phyloP scores from a whole-genome alignment of 2,797 vertebrate genomes.

The Chiroxiphia lanceolata region DNA sequence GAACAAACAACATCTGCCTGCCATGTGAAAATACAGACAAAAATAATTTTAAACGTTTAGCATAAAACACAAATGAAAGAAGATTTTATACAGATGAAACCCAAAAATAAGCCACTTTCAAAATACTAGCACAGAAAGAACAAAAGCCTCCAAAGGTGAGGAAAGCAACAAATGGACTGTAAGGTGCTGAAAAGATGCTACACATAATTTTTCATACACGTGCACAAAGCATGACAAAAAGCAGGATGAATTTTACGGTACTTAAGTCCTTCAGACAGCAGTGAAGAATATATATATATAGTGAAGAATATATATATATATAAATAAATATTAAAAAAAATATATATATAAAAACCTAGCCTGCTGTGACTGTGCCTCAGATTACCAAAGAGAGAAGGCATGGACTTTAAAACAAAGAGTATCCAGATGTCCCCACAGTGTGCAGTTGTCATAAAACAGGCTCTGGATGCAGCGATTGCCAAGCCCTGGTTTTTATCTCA shows the following conservation, averaged over 20 bases:
- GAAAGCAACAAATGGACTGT: neutral
- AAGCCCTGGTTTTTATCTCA: neutral
- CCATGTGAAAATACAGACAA: neutral
- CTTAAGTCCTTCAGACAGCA: neutral
- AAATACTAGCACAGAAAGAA: neutral
- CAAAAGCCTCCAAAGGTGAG: neutral
- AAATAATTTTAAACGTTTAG: neutral
- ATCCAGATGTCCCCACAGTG: neutral
- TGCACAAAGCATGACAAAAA: neutral
- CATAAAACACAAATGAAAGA: neutral
- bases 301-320: too few relatives aligned
- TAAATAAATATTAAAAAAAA: too few relatives aligned
- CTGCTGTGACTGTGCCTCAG: neutral
- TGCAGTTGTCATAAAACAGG: fast-evolving
- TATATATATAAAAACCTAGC: too few relatives aligned
- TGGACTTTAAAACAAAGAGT: neutral
- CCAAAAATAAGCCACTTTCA: neutral
- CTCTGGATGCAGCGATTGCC: neutral
- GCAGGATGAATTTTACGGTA: neutral
- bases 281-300: too few relatives aligned
- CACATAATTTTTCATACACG: fast-evolving
- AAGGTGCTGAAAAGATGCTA: neutral
- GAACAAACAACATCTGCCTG: neutral
- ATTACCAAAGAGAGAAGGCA: neutral
- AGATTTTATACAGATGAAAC: neutral